phyloP scores from a whole-genome alignment of 2,888 invertebrate genomes.

The Nymphalis c-album region DNA sequence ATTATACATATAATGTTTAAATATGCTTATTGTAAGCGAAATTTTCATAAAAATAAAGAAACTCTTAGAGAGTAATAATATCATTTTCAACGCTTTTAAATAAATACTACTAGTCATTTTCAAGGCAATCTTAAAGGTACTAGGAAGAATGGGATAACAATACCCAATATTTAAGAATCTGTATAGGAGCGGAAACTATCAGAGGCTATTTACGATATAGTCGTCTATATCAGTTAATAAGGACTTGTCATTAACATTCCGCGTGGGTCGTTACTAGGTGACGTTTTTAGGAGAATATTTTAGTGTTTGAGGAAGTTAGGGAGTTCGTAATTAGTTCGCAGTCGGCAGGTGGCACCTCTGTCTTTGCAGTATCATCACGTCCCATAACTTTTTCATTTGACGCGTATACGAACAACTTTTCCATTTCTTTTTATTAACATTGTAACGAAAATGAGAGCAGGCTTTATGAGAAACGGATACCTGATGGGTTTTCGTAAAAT shows the following conservation, averaged over 20 bases:
- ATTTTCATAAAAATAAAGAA: too few species aligned
- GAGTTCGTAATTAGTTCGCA: slow-evolving; percentile 79
- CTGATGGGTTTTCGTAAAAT: slow-evolving; percentile 54
- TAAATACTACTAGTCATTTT: too few species aligned
- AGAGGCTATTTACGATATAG: too few species aligned
- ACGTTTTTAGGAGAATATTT: slow-evolving; percentile 79
- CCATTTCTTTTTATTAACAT: slow-evolving; percentile 81
- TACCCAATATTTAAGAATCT: too few species aligned
- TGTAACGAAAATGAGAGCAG: slow-evolving; percentile 78
- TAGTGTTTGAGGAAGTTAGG: slow-evolving; percentile 76
- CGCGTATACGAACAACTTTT: slow-evolving; percentile 75
- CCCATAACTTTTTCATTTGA: slow-evolving; percentile 81
- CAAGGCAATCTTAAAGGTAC: too few species aligned
- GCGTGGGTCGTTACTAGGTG: slow-evolving; percentile 63
- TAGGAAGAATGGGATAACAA: too few species aligned
- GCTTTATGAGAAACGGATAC: slow-evolving; percentile 73
- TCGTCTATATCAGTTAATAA: slow-evolving; percentile 19
- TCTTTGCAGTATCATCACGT: slow-evolving; percentile 79
- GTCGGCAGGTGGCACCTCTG: slow-evolving; percentile 68
- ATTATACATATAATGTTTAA: too few species aligned
- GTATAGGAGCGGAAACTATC: too few species aligned
- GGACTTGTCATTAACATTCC: slow-evolving; percentile 63
- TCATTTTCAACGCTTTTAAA: too few species aligned
- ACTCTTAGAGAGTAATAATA: too few species aligned
- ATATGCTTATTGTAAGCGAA: too few species aligned